phyloP scores from a whole-genome alignment of 2,113 vertebrate species.

The Platanista minor region DNA sequence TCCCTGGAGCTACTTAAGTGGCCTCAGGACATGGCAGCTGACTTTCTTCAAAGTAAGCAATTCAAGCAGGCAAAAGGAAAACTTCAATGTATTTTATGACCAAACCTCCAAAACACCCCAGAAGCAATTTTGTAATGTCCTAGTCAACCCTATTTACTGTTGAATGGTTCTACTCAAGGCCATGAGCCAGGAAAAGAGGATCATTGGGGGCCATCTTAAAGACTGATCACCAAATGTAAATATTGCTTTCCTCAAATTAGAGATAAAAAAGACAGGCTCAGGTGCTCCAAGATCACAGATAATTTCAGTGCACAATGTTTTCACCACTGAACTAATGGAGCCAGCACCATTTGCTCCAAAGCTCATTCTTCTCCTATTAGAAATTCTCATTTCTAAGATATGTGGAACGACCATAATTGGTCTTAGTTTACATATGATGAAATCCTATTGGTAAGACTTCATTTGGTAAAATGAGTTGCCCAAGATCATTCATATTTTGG shows the following conservation, averaged over 20 bases:
- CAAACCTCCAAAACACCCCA: neutral
- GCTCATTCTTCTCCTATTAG: neutral
- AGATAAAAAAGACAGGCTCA: neutral
- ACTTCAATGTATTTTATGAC: neutral
- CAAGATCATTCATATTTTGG: neutral
- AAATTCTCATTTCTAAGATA: neutral
- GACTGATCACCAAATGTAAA: neutral
- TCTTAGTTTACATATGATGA: neutral
- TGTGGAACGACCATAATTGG: neutral
- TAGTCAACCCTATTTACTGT: neutral
- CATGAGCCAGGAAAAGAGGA: no score
- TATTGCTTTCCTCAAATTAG: neutral
- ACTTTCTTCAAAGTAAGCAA: neutral
- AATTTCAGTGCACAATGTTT: neutral
- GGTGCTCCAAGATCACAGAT: neutral
- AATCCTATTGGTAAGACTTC: neutral
- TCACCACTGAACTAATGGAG: neutral
- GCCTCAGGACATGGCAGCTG: neutral
- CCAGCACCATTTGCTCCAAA: neutral
- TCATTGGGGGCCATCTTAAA: neutral
- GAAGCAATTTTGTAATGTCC: neutral
- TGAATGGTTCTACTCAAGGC: neutral
- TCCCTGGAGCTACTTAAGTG: neutral
- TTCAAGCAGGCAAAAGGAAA: neutral
- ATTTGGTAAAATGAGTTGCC: neutral